Evolutionary conservation across 2,113 vertebrate species (phyloP).

Genomic region (Thalassoma bifasciatum): DNA sequence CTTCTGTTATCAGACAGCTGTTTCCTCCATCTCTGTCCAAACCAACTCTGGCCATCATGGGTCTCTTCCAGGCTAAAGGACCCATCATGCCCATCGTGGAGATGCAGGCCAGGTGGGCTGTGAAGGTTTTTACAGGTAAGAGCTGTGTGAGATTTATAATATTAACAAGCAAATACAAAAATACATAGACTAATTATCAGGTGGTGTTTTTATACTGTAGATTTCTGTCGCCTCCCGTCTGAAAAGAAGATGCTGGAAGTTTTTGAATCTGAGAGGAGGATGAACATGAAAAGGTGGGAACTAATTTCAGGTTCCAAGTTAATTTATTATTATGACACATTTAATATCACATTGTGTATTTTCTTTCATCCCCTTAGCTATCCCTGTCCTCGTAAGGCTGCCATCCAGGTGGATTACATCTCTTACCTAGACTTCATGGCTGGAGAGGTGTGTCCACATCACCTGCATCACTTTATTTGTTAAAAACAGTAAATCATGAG

Average conservation of each 20-base stretch:
- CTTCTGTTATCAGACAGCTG: slow-evolving; percentile 66
- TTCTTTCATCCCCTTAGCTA: slow-evolving; percentile 45
- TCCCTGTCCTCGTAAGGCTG: slow-evolving; percentile 53
- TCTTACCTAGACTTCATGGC: slow-evolving; percentile 87
- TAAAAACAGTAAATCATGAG: background rate
- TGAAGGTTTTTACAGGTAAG: slow-evolving; percentile 89
- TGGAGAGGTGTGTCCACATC: slow-evolving; percentile 46
- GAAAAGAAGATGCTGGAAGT: slow-evolving; percentile 81
- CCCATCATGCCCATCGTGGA: slow-evolving; percentile 89
- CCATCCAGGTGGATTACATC: slow-evolving; percentile 82
- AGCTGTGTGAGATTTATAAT: background rate
- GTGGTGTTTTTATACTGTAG: slow-evolving; percentile 66
- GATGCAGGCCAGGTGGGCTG: slow-evolving; percentile 91
- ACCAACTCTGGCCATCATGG: slow-evolving; percentile 88
- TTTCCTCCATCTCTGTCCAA: slow-evolving; percentile 86
- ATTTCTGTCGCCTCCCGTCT: slow-evolving; percentile 78
- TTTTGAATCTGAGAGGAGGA: slow-evolving; percentile 78
- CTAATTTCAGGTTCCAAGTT: background rate
- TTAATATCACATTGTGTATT: background rate
- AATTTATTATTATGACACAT: too few species aligned
- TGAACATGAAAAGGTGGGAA: slow-evolving; percentile 77
- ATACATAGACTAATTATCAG: background rate
- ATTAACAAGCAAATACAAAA: slow-evolving; percentile 1
- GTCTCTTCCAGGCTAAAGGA: slow-evolving; percentile 85
- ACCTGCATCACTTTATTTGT: background rate